phyloP scores from a whole-genome alignment of 2,113 vertebrate species.

The Hiodon alosoides region DNA sequence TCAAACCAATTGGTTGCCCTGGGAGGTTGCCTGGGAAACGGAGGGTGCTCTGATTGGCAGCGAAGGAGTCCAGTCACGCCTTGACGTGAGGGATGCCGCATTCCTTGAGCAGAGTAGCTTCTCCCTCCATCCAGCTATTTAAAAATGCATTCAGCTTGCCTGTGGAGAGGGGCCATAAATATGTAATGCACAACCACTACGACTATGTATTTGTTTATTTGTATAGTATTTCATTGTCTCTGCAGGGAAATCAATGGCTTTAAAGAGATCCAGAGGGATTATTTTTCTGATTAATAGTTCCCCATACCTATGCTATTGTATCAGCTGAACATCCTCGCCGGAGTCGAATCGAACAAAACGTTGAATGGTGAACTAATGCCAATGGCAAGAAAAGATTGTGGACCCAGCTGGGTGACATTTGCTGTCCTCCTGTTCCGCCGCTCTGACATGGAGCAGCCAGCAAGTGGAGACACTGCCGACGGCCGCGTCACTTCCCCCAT shows the following conservation, averaged over 20 bases:
- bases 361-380: no score
- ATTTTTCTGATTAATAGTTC: no score
- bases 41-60: slow-evolving; percentile 9
- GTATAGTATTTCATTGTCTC: background rate
- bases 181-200: slow-evolving; percentile 2
- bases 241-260: no score
- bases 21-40: slow-evolving; percentile 26
- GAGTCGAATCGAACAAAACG: no score
- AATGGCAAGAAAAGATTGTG: no score
- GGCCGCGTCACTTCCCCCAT: background rate
- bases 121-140: background rate
- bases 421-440: background rate
- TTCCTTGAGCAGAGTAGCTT: background rate
- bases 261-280: background rate
- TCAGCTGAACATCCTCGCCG: no score
- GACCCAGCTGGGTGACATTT: background rate
- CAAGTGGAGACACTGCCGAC: background rate
- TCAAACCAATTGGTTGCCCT: slow-evolving; percentile 15
- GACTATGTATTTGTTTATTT: background rate
- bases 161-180: background rate
- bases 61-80: background rate
- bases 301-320: no score
- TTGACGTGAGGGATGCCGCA: background rate
- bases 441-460: background rate
- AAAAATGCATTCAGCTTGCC: background rate